A percentile compares a stretch with the other conserved stretches of the same genome.
Evolutionary conservation across 2,888 invertebrate species (phyloP).

Genomic region (Petrolisthes cinctipes): DNA sequence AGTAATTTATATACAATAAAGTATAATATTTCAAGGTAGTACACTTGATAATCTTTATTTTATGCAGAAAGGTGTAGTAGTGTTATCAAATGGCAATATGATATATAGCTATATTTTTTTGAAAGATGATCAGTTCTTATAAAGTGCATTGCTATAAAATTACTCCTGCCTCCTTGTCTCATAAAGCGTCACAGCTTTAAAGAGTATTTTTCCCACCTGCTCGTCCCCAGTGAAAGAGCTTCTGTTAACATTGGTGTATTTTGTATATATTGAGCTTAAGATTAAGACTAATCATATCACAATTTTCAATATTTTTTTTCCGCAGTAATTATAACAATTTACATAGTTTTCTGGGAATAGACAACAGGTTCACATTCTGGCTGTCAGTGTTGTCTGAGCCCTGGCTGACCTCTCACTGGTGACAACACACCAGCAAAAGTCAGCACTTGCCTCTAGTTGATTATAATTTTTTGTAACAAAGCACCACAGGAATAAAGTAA

Average conservation of each 20-base stretch:
- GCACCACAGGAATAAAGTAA: constrained; percentile 41
- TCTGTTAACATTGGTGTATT: constrained; percentile 33
- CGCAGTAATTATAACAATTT: no score
- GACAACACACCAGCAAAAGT: background rate
- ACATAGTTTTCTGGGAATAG: background rate
- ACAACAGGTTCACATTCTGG: constrained; percentile 4
- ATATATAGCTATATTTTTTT: no score
- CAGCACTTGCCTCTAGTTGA: background rate
- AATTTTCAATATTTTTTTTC: constrained; percentile 17
- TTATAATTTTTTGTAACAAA: constrained; percentile 25
- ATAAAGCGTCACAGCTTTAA: constrained; percentile 28
- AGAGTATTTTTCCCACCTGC: constrained; percentile 23
- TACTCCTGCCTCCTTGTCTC: constrained; percentile 34
- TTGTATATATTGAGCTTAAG: constrained; percentile 50
- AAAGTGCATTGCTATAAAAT: no score
- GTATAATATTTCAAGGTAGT: background rate
- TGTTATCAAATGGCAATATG: no score
- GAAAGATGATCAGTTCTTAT: no score
- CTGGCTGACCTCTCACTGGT: background rate
- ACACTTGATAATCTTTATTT: background rate
- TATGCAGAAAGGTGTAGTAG: background rate
- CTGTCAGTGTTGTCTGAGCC: background rate
- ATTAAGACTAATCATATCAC: constrained; percentile 46
- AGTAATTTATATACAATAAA: background rate
- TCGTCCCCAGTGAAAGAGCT: constrained; percentile 16